Percentiles rank a stretch among this genome's conserved stretches.
These are phyloP conservation scores for Rhombomys opimus DNA, from an alignment of 2,113 vertebrate genomes.

Conservation along the genomic window DNA sequence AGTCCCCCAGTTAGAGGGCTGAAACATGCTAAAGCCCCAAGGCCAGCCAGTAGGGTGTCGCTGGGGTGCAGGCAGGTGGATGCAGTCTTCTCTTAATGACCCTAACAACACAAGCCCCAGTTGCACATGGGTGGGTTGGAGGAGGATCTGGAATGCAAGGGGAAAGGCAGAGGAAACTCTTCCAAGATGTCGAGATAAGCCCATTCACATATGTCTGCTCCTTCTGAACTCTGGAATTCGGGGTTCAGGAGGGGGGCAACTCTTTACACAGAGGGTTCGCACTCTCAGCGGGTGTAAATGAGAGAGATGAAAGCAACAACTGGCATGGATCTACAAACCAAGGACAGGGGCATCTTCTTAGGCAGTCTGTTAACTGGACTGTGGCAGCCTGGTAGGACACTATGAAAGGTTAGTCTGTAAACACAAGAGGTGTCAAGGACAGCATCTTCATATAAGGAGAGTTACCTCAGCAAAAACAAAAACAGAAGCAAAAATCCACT, in stretches of 20 bases:
- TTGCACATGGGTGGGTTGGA: not conserved
- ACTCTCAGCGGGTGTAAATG: not conserved
- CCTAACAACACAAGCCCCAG: not conserved
- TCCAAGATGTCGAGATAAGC: not conserved
- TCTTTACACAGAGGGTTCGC: not conserved
- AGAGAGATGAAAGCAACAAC: not conserved
- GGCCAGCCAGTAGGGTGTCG: not conserved
- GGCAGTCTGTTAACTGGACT: not conserved
- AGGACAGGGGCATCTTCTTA: not conserved
- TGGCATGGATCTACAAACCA: not conserved
- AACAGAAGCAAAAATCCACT: not conserved
- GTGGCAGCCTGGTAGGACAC: not conserved
- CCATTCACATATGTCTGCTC: not conserved
- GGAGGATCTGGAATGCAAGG: not conserved
- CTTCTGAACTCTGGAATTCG: constrained; percentile 1
- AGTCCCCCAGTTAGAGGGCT: not conserved
- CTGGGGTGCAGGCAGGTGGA: not conserved
- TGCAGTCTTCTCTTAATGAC: not conserved
- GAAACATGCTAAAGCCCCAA: not conserved
- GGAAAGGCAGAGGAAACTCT: constrained; percentile 9
- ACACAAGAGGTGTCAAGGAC: not conserved
- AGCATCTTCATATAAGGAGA: not conserved
- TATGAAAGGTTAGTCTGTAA: not conserved
- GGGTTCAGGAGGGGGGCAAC: not conserved
- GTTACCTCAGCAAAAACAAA: not conserved